Evolutionary conservation across 2,888 invertebrate genomes (phyloP).

Genomic region (Apodemia hepburni): DNA sequence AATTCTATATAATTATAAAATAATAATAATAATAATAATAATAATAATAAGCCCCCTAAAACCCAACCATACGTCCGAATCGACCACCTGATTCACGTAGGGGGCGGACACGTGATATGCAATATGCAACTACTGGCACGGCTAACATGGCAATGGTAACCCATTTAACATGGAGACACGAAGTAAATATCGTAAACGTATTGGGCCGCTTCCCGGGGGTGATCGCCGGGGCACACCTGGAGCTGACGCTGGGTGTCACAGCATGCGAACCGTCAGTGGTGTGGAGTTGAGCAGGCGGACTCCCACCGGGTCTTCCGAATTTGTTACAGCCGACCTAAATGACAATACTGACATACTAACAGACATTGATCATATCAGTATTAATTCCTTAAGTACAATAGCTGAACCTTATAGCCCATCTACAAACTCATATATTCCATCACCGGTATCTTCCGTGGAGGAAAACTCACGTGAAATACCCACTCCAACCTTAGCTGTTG

Average conservation of each 20-base stretch:
- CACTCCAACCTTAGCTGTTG: constrained; percentile 9
- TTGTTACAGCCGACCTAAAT: constrained; percentile 15
- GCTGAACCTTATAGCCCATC: background rate
- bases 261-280: constrained; percentile 13
- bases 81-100: constrained; percentile 19
- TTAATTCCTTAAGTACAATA: background rate
- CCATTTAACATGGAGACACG: constrained; percentile 16
- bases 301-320: constrained; percentile 3
- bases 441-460: background rate
- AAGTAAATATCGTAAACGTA: constrained; percentile 4
- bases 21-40: constrained; percentile 17
- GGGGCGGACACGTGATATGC: constrained; percentile 21
- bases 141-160: constrained; percentile 23
- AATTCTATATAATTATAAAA: too few species aligned
- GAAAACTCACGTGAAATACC: background rate
- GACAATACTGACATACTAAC: background rate
- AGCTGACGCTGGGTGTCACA: constrained; percentile 12
- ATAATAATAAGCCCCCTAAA: constrained; percentile 19
- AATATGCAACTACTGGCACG: constrained; percentile 18
- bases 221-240: constrained; percentile 8
- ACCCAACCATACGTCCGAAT: constrained; percentile 21
- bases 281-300: constrained; percentile 14
- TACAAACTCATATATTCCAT: background rate
- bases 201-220: constrained; percentile 4
- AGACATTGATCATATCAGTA: background rate